Evolutionary conservation across 2,113 vertebrate species (phyloP).

Genomic region (Gasterosteus nipponicus): DNA sequence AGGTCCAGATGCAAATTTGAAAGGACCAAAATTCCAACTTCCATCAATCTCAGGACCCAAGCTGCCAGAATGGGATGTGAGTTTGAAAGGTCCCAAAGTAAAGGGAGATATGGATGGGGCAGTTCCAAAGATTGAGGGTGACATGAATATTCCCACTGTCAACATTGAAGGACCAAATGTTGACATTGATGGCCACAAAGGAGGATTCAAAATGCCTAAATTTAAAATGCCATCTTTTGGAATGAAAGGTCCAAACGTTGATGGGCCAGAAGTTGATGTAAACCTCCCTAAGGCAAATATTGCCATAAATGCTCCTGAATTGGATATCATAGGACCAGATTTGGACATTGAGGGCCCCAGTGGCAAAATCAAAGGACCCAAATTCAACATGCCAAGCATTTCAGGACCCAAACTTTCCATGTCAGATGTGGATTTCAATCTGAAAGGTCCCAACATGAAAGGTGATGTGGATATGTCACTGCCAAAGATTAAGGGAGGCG

Average conservation of each 20-base stretch:
- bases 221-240: slow-evolving; percentile 74
- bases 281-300: slow-evolving; percentile 5
- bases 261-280: slow-evolving; percentile 5
- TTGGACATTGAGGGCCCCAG: background rate
- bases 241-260: slow-evolving; percentile 63
- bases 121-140: slow-evolving; percentile 24
- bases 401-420: background rate
- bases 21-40: slow-evolving; percentile 34
- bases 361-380: slow-evolving; percentile 38
- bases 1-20: slow-evolving; percentile 3
- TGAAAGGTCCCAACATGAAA: background rate
- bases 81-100: background rate
- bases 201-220: slow-evolving; percentile 56
- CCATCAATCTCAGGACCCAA: slow-evolving; percentile 41
- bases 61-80: background rate
- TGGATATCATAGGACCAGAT: background rate
- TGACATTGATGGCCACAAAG: background rate
- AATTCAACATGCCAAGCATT: slow-evolving; percentile 63
- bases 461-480: slow-evolving; percentile 30
- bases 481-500: slow-evolving; percentile 44
- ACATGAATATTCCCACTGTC: background rate
- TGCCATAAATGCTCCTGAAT: slow-evolving; percentile 4
- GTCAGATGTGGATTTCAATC: background rate
- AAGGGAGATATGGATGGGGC: slow-evolving; percentile 22
- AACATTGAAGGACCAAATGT: too few species aligned